A percentile compares a stretch with the other conserved stretches of the same genome.
These are phyloP conservation scores for Butorides virescens DNA, from an alignment of 2,113 vertebrate species.

Conservation along the genomic window DNA sequence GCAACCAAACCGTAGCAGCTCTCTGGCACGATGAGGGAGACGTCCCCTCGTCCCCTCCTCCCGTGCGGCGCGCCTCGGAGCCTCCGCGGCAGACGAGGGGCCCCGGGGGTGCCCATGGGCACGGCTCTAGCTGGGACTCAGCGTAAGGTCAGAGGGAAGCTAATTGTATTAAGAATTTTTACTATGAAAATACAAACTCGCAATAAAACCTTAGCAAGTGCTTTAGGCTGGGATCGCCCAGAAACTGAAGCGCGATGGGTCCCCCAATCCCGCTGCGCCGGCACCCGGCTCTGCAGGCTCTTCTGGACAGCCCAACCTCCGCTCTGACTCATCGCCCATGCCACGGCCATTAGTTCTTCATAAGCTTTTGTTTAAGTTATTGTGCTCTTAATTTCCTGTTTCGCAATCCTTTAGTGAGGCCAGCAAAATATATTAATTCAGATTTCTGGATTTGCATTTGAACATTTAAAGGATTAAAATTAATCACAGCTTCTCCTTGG, in stretches of 20 bases:
- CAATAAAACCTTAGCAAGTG: neutral
- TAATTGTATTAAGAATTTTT: conserved; percentile 19
- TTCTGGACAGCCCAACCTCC: neutral
- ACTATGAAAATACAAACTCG: neutral
- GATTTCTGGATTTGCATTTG: conserved; percentile 41
- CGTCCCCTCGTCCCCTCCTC: neutral
- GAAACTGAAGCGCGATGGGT: neutral
- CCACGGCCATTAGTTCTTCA: conserved; percentile 42
- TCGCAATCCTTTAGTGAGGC: conserved; percentile 45
- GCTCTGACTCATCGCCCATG: conserved; percentile 1
- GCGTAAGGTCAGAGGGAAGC: conserved; percentile 6
- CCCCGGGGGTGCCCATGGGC: neutral
- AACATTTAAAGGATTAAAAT: conserved; percentile 36
- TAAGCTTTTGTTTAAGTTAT: conserved; percentile 55
- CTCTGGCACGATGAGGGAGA: neutral
- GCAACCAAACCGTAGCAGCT: neutral
- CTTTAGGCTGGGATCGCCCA: conserved; percentile 29
- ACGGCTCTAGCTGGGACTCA: neutral
- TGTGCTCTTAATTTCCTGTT: conserved; percentile 64
- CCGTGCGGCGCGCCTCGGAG: neutral
- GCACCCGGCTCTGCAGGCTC: neutral
- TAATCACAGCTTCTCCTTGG: neutral
- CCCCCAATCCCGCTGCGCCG: neutral
- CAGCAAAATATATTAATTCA: conserved; percentile 32
- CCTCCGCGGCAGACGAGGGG: neutral